A percentile compares a stretch with the other conserved stretches of the same genome.
phyloP scores from a whole-genome alignment of 1,140 invertebrate genomes.

The Lepidotrigona ventralis region DNA sequence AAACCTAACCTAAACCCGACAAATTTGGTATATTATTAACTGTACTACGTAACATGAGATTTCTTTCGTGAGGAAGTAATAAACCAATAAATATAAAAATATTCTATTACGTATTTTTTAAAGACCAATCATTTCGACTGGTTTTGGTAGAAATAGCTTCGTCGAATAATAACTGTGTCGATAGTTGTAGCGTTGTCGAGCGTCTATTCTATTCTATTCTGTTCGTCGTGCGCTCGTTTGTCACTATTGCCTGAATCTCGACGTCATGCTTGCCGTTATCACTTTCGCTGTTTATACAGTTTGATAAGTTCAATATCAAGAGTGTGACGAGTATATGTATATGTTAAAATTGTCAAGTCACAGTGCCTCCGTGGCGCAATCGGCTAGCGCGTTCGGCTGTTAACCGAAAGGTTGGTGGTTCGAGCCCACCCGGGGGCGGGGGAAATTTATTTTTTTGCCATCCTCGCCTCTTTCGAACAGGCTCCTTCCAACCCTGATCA shows the following conservation, averaged over 20 bases:
- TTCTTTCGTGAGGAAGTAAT: no score
- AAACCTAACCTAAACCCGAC: no score
- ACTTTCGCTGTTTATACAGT: background rate
- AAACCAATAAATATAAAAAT: no score
- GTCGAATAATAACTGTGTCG: no score
- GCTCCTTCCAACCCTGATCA: no score
- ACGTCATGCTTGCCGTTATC: background rate
- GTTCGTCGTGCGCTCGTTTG: background rate
- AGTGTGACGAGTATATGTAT: background rate
- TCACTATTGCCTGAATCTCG: background rate
- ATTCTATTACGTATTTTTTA: no score
- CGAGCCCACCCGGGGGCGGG: conserved; percentile 83
- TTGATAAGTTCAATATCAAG: background rate
- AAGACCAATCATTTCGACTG: no score
- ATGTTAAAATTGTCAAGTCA: background rate
- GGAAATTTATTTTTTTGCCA: conserved; percentile 52
- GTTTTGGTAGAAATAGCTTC: no score
- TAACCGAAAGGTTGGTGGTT: conserved; percentile 77
- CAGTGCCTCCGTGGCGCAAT: conserved; percentile 88
- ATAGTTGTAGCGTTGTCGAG: background rate
- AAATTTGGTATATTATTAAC: no score
- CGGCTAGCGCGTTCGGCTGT: conserved; percentile 91
- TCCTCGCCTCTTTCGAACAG: background rate
- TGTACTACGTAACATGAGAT: no score
- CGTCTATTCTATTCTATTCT: background rate